Percentiles rank a stretch among this genome's conserved stretches.
Evolutionary conservation across 2,797 vertebrate genomes (phyloP).

Genomic region (Erethizon dorsatum): DNA sequence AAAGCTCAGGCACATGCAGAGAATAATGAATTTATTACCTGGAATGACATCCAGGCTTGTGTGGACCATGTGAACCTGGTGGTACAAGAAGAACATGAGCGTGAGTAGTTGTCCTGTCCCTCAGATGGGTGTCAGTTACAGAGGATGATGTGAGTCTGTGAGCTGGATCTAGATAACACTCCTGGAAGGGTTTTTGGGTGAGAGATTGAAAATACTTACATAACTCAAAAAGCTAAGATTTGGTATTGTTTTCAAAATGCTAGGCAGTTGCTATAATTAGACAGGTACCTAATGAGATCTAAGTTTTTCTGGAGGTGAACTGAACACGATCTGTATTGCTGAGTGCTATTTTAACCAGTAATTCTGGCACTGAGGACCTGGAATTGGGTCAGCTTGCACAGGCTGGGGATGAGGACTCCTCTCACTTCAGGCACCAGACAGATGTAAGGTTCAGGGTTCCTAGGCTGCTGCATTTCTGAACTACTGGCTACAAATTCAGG

Average conservation of each 20-base stretch:
- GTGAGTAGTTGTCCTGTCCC: constrained; percentile 89
- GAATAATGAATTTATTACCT: constrained; percentile 94
- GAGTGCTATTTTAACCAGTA: not conserved
- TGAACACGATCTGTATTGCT: not conserved
- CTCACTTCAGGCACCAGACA: not conserved
- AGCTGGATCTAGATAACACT: not conserved
- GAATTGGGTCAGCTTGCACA: not conserved
- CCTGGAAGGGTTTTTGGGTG: not conserved
- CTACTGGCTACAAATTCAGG: not conserved
- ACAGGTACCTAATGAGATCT: not conserved
- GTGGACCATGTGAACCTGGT: constrained; percentile 95
- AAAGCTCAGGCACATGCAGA: constrained; percentile 92
- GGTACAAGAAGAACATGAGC: constrained; percentile 96
- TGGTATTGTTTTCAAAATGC: not conserved
- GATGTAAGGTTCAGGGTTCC: not conserved
- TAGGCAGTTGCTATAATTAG: not conserved
- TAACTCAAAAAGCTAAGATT: not conserved
- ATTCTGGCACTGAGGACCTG: not conserved
- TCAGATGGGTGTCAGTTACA: not conserved
- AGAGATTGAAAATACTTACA: not conserved
- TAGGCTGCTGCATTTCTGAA: not conserved
- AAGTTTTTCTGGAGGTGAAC: not conserved
- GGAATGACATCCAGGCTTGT: constrained; percentile 98
- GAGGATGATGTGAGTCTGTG: rapidly evolving
- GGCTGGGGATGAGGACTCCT: not conserved